Evolutionary conservation across 2,113 vertebrate species (phyloP), one percentile per base, ranked within the genome.

Genomic region (Pterocles orientalis): DNA sequence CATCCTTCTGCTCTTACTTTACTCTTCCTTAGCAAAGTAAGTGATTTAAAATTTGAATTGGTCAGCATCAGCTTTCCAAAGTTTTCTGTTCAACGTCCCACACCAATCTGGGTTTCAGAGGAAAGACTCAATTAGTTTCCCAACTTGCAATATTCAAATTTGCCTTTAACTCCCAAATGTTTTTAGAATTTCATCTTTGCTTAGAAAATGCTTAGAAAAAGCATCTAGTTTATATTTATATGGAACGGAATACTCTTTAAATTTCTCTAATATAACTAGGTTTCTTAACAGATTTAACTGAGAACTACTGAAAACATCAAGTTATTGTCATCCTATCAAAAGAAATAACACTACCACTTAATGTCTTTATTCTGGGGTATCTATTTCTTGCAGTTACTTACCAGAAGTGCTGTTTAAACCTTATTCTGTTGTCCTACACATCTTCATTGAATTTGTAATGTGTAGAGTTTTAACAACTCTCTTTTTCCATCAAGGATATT

Each of bases 401-500:
- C 43, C 51, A 14, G 18, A 95, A 94, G 36, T 70, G 90, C 57
- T 89, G 53, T 75, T 91, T 91, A 89, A 91, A 82, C n/a, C 54
- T 73, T 82, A 86, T 56, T 80, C 48, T 91, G 47, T 60, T 90
- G 88, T 86, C 64, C 72, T 73, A 86, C 28, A 81, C 53, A 58
- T 84, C 65, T 93, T 86, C 68, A 73, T 51, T 84, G 64, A 86
- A 91, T 75, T 78, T 71, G 15, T 47, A 70, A 82, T 43, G 47
- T 34, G 21, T 43, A 51, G 51, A 91, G n/a, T 66, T 81, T 84
- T 91, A 92, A 79, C 56, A 66, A 66, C n/a, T 58, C 39, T 80
- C 31, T 51, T 78, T 91, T 92, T 45, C 41, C 60, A 78, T 61
- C 64, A 57, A 41, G 16, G 14, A 41, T 62, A 77, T 72, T 76